Evolutionary conservation across 2,113 vertebrate species (phyloP).

Genomic region (Ailuropoda melanoleuca): DNA sequence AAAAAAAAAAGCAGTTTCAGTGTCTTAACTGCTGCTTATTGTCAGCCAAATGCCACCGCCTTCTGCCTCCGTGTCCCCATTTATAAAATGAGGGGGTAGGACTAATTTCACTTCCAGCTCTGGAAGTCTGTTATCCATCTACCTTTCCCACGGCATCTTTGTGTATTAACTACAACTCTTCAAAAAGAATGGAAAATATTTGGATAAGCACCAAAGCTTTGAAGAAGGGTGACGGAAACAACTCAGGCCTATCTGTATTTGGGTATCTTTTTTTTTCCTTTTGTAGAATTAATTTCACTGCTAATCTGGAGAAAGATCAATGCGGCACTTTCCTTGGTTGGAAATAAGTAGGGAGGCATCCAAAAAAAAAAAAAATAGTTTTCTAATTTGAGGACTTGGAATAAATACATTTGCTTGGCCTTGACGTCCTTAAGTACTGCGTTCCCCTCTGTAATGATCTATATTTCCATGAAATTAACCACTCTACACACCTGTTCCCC

Average conservation of each 20-base stretch:
- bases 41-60: background rate
- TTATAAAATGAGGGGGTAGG: background rate
- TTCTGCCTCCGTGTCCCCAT: background rate
- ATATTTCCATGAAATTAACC: background rate
- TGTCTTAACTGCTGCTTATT: background rate
- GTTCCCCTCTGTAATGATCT: background rate
- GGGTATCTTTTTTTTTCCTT: background rate
- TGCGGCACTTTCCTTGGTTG: background rate
- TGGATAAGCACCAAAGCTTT: background rate
- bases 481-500: background rate
- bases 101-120: background rate
- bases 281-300: conserved; percentile 6
- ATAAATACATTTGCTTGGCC: background rate
- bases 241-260: background rate
- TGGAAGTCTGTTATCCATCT: background rate
- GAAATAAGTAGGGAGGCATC: background rate
- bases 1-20: background rate
- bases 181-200: background rate
- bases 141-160: background rate
- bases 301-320: background rate
- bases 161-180: background rate
- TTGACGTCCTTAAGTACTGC: background rate
- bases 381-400: background rate
- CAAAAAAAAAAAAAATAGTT: background rate
- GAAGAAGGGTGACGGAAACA: background rate